These are phyloP conservation scores for Exocentrus adspersus DNA, from an alignment of 2,888 invertebrate genomes.

Conservation along the genomic window DNA sequence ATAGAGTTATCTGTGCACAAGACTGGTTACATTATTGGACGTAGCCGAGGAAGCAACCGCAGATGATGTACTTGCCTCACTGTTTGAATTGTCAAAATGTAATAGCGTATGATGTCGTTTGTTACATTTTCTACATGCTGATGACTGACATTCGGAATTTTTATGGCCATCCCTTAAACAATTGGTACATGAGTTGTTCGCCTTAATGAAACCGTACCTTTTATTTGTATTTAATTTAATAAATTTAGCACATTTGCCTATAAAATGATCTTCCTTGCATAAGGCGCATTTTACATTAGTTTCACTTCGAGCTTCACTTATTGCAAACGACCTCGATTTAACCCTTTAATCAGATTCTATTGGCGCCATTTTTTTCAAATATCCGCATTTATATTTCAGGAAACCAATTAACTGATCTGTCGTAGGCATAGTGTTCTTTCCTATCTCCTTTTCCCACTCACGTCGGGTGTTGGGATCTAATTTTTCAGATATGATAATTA, in stretches of 20 bases:
- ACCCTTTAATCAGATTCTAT: neutral
- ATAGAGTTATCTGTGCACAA: too few relatives aligned
- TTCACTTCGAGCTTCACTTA: neutral
- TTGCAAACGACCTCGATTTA: neutral
- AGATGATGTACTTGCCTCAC: neutral
- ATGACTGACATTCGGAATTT: neutral
- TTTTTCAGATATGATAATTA: slow-evolving; percentile 7
- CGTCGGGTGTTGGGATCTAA: slow-evolving; percentile 15
- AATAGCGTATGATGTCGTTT: neutral
- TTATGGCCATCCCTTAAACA: neutral
- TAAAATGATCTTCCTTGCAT: neutral
- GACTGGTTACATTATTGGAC: too few relatives aligned
- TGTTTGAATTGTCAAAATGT: neutral
- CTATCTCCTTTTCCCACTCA: slow-evolving; percentile 13
- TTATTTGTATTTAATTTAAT: neutral
- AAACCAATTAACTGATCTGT: neutral
- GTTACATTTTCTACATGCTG: neutral
- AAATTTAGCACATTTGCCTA: neutral
- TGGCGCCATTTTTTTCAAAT: neutral
- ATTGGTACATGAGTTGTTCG: neutral
- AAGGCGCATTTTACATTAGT: neutral
- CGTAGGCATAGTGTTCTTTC: neutral
- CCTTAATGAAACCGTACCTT: neutral
- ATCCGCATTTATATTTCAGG: slow-evolving; percentile 4
- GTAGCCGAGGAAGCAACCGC: too few relatives aligned